Evolutionary conservation across 2,888 invertebrate species (phyloP).

Genomic region (Ennomos fuscantarius): DNA sequence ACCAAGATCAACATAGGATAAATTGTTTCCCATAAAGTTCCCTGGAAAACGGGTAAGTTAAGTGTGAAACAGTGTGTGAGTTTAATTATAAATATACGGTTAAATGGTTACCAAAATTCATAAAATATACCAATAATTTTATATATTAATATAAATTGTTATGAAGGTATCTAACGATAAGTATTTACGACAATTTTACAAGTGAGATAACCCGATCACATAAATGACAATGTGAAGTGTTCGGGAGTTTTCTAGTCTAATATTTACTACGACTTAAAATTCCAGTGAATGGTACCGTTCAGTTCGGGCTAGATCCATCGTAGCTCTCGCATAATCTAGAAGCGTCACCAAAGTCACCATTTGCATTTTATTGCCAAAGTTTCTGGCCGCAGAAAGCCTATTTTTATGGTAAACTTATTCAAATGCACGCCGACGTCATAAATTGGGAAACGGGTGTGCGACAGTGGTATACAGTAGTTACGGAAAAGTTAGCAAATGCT

Average conservation of each 20-base stretch:
- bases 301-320: constrained; percentile 41
- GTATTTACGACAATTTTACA: constrained; percentile 33
- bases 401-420: constrained; percentile 84
- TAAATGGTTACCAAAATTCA: too few species aligned
- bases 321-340: constrained; percentile 49
- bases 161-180: too few species aligned
- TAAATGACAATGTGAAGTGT: background rate
- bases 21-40: too few species aligned
- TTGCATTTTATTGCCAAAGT: constrained; percentile 84
- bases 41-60: too few species aligned
- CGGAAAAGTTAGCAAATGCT: constrained; percentile 56
- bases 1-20: too few species aligned
- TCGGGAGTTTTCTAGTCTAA: constrained; percentile 12
- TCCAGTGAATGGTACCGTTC: constrained; percentile 24
- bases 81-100: too few species aligned
- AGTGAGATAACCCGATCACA: background rate
- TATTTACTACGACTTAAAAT: constrained; percentile 33
- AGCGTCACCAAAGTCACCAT: constrained; percentile 72
- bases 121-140: too few species aligned
- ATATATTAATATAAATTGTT: too few species aligned
- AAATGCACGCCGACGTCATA: constrained; percentile 79
- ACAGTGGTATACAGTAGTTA: constrained; percentile 67
- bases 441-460: constrained; percentile 78
- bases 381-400: constrained; percentile 76
- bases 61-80: too few species aligned